These are phyloP conservation scores for Arizona elegans DNA, from an alignment of 2,113 vertebrate genomes.

Conservation along the genomic window DNA sequence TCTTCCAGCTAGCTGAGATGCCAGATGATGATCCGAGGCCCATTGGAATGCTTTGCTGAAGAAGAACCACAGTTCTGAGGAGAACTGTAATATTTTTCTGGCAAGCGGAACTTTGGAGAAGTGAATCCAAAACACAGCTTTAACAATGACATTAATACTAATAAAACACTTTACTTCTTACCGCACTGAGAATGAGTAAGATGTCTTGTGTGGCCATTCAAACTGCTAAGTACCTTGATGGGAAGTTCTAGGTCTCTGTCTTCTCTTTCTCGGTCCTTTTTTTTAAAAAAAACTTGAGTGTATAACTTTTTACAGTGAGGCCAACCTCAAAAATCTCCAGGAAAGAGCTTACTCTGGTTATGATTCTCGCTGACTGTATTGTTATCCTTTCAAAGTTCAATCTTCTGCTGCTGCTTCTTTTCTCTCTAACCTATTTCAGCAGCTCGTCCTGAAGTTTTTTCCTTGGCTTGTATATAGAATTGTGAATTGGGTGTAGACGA, in stretches of 20 bases:
- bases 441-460: neutral
- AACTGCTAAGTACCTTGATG: neutral
- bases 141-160: neutral
- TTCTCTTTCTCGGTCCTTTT: neutral
- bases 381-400: neutral
- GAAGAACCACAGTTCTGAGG: neutral
- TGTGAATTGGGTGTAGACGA: neutral
- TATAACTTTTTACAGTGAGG: neutral
- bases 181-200: neutral
- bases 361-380: neutral
- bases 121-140: neutral
- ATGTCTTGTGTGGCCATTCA: neutral
- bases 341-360: neutral
- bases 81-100: neutral
- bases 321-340: neutral
- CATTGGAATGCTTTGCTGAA: neutral
- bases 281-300: neutral
- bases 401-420: neutral
- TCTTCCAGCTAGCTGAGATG: neutral
- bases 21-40: neutral
- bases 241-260: neutral
- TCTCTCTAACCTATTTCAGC: neutral
- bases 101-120: neutral
- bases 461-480: neutral
- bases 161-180: neutral